Percentiles rank a stretch among this genome's conserved stretches.
Evolutionary conservation across 2,797 vertebrate species (phyloP).

Genomic region (Discoglossus pictus): DNA sequence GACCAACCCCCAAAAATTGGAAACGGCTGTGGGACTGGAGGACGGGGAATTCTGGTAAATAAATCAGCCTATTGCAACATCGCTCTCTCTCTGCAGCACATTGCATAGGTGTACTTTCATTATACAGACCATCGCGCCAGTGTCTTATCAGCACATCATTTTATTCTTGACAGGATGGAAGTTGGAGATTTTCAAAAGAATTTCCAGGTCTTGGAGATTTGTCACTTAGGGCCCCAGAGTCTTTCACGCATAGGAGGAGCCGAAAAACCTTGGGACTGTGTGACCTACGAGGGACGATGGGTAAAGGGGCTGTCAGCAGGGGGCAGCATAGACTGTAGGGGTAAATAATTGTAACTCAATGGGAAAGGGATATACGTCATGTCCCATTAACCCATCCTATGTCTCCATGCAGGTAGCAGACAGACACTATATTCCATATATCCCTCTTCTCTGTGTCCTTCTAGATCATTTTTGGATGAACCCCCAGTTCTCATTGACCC

Average conservation of each 20-base stretch:
- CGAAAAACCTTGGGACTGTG: constrained; percentile 61
- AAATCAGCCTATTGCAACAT: neutral
- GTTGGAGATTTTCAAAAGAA: constrained; percentile 71
- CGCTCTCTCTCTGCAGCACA: too few species aligned
- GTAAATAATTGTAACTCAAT: constrained; percentile 59
- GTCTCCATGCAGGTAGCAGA: constrained; percentile 47
- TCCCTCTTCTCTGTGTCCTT: neutral
- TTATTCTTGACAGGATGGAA: constrained; percentile 67
- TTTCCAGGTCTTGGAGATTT: constrained; percentile 71
- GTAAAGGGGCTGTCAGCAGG: constrained; percentile 59
- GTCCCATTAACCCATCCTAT: neutral
- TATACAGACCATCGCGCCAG: neutral
- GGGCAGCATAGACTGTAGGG: constrained; percentile 54
- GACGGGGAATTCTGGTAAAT: constrained; percentile 80
- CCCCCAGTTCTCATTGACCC: constrained; percentile 25
- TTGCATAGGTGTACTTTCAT: too few species aligned
- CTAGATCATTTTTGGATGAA: constrained; percentile 42
- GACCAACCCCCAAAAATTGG: constrained; percentile 63
- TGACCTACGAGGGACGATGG: constrained; percentile 69
- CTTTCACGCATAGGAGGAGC: constrained; percentile 29
- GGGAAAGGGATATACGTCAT: too few species aligned
- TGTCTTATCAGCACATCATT: neutral
- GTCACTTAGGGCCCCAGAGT: constrained; percentile 64
- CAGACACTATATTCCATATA: constrained; percentile 34
- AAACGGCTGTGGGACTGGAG: constrained; percentile 55